phyloP scores from a whole-genome alignment of 2,113 vertebrate species.

The Etheostoma spectabile region DNA sequence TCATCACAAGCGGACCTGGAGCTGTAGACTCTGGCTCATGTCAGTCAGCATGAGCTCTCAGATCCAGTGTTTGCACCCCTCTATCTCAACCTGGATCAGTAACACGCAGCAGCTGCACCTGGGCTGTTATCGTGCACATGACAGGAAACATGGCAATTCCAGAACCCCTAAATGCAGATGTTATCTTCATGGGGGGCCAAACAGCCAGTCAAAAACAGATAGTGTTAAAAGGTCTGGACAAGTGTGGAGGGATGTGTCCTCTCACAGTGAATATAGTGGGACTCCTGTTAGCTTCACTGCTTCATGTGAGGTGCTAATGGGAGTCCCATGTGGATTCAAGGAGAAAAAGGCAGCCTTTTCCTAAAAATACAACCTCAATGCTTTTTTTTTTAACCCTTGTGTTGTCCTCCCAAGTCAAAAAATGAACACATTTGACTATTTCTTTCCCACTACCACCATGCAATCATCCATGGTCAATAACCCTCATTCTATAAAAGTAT shows the following conservation, averaged over 20 bases:
- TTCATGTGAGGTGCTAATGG: conserved; percentile 8
- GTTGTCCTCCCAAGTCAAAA: too few relatives aligned
- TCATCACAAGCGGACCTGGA: conserved; percentile 2
- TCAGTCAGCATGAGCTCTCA: background rate
- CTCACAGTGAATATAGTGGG: background rate
- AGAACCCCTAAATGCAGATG: background rate
- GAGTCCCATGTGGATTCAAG: conserved; percentile 1
- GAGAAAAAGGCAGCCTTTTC: background rate
- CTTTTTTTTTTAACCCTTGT: background rate
- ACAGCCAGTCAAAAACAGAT: conserved; percentile 12
- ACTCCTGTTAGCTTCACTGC: conserved; percentile 10
- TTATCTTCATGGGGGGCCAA: background rate
- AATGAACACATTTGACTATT: too few relatives aligned
- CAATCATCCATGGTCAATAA: too few relatives aligned
- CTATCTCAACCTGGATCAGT: conserved; percentile 15
- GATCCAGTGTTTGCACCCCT: background rate
- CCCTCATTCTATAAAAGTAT: too few relatives aligned
- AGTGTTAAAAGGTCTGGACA: background rate
- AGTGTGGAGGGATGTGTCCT: conserved; percentile 5
- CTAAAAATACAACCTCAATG: background rate
- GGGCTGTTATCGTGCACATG: background rate
- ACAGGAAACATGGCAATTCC: background rate
- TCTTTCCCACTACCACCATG: too few relatives aligned
- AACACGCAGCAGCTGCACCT: conserved; percentile 21
- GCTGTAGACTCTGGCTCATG: background rate